Base-by-base conservation (phyloP, 2,113 vertebrate species). In the Clarias batrachus region DNA sequence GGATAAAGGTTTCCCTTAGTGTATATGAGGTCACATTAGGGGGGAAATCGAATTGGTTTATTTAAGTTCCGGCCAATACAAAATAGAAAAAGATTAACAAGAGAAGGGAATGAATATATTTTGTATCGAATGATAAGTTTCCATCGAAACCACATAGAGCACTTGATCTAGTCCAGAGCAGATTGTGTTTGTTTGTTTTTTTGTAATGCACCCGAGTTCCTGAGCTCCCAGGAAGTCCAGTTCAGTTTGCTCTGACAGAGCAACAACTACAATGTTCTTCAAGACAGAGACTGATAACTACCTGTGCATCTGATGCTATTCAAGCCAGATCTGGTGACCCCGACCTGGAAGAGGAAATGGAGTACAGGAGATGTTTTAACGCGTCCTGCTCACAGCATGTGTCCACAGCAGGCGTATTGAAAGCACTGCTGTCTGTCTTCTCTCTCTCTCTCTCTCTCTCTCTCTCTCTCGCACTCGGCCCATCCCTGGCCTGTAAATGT, bases 291-390 rank as follows among this genome's bases (percentile, higher is more conserved):
- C 14, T 37, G 65, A 37, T 71, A 37, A 21, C 21, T 71, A 71
- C 33, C 66, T 8, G 48, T 48, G 30, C 66, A 30, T 4, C 16
- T 70, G 16, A 70, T 48, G 21, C 19, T 25, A 17, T 25, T 3
- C 3, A 21, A 25, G 78, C 11, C 23, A 54, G 70, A 21, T 37
- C 57, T 17, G 68, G 14, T 59, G 59, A 65, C 79, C 62, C 30
- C 57, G 62, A 82, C 85, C 81, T 79, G 71, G 78, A 89, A 78
- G 23, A 85, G 83, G 83, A 89, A 89, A 78, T 65, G 33, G 60
- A 87, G 63, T 59, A 77, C 60, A 52, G 82, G 25, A 86, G 48
- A 74, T 77, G 66, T 86, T 84, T 89, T 79, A 86, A 83, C 76
- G 63, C 76, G 37, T 60, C 30, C 71, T 57, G 84, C 79, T 56